Evolutionary conservation across 2,888 invertebrate genomes (phyloP), one percentile per base, ranked within the genome.

Genomic region (Philopedon plagiatum): DNA sequence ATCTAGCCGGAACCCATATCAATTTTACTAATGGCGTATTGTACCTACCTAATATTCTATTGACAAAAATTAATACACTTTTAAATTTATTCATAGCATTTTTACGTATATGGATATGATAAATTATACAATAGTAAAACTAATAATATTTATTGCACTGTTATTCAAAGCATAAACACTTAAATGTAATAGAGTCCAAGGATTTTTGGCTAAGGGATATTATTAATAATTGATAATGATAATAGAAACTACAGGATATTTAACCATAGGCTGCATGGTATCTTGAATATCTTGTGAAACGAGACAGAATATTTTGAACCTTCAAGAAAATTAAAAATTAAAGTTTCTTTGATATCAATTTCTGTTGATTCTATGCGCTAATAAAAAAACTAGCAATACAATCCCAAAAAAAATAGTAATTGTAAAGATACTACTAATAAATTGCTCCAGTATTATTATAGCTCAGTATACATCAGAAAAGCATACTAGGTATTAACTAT

Each of bases 31-130:
- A 54, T 54, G 51, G 29, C 29, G 7, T 54, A 54, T 54, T 29
- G 51, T 54, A 8, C 3, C 29, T 39, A 4, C n/a, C n/a, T 9
- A 15, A 32, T 54, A 54, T 1, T 15, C 15, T 29, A 54, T 54
- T 54, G 51, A 54, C 51, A 29, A 54, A 54, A 54, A 54, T 54
- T 54, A 54, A 54, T 54, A 54, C 15, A 29, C 51, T 54, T 29
- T 29, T 29, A 54, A 54, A 54, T 54, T 54, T 54, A 54, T 54
- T 54, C 51, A 54, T 54, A 54, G 51, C 26, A 18, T 54, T 54
- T 29, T 54, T 54, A 54, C 51, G 29, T 54, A 54, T 54, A 54
- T 32, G 51, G 51, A 54, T 9, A 29, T 54, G 51, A 54, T 54
- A 54, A 18, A 54, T 54, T 54, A 54, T 9, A 15, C 15, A 54